These are phyloP conservation scores for Oreochromis grahami DNA, from an alignment of 2,797 vertebrate species.

Conservation along the genomic window DNA sequence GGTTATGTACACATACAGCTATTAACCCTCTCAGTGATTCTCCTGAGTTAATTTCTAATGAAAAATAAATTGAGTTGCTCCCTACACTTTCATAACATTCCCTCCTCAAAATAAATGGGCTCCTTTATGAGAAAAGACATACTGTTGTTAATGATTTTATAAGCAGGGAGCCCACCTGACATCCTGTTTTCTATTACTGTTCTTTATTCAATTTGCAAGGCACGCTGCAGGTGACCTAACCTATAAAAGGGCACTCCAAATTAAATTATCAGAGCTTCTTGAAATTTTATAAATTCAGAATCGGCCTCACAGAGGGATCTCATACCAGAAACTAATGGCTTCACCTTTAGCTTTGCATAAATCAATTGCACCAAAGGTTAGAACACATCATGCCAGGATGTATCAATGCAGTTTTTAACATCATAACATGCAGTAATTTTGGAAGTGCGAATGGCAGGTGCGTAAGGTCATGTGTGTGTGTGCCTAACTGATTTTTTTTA, in stretches of 20 bases:
- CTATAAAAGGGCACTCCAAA: slow-evolving; percentile 86
- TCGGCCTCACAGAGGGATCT: slow-evolving; percentile 69
- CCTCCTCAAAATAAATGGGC: slow-evolving; percentile 78
- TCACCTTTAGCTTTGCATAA: slow-evolving; percentile 79
- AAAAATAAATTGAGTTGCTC: slow-evolving; percentile 76
- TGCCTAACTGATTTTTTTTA: not conserved
- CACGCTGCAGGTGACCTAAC: slow-evolving; percentile 83
- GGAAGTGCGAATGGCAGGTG: slow-evolving; percentile 36
- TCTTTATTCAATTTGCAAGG: slow-evolving; percentile 86
- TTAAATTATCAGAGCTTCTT: slow-evolving; percentile 82
- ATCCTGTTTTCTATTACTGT: slow-evolving; percentile 80
- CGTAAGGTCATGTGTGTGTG: slow-evolving; percentile 23
- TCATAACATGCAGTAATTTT: slow-evolving; percentile 48
- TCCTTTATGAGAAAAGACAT: slow-evolving; percentile 82
- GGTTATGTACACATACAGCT: slow-evolving; percentile 55
- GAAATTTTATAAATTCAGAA: slow-evolving; percentile 84
- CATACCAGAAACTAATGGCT: slow-evolving; percentile 71
- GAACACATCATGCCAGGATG: slow-evolving; percentile 65
- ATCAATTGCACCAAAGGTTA: slow-evolving; percentile 78
- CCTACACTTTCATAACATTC: slow-evolving; percentile 77
- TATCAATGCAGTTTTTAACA: slow-evolving; percentile 67
- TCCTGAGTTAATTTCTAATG: slow-evolving; percentile 74
- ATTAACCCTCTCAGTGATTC: slow-evolving; percentile 67
- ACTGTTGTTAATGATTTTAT: slow-evolving; percentile 86
- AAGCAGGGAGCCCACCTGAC: slow-evolving; percentile 79